A percentile compares a stretch with the other conserved stretches of the same genome.
Evolutionary conservation across 2,888 invertebrate species (phyloP).

Genomic region (Scaptomyza reducta): DNA sequence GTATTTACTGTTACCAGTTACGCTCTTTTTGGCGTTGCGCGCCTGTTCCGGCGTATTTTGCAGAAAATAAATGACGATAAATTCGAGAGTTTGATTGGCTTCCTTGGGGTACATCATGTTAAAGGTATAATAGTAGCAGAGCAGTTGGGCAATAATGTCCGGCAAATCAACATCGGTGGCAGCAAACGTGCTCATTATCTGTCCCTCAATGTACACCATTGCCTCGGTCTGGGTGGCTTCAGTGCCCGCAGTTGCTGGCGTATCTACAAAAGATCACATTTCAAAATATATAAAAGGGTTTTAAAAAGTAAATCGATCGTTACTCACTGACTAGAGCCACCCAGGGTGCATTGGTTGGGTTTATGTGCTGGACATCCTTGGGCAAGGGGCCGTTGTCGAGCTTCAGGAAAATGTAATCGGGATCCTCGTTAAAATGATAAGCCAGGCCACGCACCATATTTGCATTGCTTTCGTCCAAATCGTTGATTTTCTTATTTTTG

Average conservation of each 20-base stretch:
- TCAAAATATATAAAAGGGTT: not conserved
- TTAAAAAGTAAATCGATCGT: not conserved
- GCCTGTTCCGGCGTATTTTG: constrained; percentile 67
- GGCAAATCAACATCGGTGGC: constrained; percentile 64
- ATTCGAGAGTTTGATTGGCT: constrained; percentile 79
- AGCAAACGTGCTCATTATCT: constrained; percentile 68
- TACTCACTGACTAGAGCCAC: constrained; percentile 76
- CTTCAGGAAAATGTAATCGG: constrained; percentile 70
- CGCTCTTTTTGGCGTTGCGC: constrained; percentile 63
- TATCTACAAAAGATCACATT: constrained; percentile 23
- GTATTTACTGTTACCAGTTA: constrained; percentile 67
- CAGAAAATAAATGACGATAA: constrained; percentile 73
- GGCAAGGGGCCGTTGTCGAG: constrained; percentile 57
- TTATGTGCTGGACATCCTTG: constrained; percentile 61
- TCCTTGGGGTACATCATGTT: constrained; percentile 79
- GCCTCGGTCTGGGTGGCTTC: constrained; percentile 54
- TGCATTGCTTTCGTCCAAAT: constrained; percentile 64
- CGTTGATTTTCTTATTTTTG: constrained; percentile 66
- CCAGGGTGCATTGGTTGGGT: constrained; percentile 74
- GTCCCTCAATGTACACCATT: constrained; percentile 70
- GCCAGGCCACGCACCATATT: constrained; percentile 69
- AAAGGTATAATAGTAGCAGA: constrained; percentile 78
- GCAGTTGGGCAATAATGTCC: constrained; percentile 68
- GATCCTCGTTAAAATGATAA: constrained; percentile 72
- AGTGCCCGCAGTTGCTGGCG: constrained; percentile 32